These are phyloP conservation scores for Sardinella longiceps DNA, from an alignment of 2,797 vertebrate species.

Conservation along the genomic window DNA sequence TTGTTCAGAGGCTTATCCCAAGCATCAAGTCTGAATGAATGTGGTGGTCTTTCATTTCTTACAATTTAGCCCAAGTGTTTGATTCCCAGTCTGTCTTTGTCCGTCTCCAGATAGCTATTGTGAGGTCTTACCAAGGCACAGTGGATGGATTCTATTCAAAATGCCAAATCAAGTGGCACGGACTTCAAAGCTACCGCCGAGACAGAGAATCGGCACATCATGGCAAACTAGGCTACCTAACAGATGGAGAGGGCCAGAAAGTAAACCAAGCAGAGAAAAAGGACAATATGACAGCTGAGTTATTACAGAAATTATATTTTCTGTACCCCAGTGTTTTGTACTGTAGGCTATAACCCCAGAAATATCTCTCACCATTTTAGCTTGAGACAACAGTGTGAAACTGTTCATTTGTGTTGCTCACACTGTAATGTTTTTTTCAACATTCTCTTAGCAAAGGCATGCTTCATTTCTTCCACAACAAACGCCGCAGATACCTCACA, in stretches of 20 bases:
- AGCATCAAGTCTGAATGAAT: conserved; percentile 8
- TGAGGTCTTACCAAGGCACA: conserved; percentile 59
- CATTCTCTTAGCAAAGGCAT: not conserved
- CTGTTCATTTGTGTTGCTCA: not conserved
- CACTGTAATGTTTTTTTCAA: not conserved
- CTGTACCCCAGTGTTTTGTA: not conserved
- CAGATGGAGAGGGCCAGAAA: conserved; percentile 49
- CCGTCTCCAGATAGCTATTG: conserved; percentile 58
- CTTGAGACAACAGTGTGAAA: not conserved
- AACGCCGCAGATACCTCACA: not conserved
- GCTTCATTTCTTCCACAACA: not conserved
- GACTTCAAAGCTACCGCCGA: conserved; percentile 69
- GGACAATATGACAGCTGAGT: not conserved
- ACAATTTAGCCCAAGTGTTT: conserved; percentile 7
- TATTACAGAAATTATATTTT: not conserved
- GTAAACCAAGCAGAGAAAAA: conserved; percentile 42
- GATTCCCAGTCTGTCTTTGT: conserved; percentile 12
- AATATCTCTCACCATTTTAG: not conserved
- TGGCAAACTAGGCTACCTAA: conserved; percentile 28
- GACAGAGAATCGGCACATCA: conserved; percentile 61
- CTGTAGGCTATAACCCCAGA: not conserved
- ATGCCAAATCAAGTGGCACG: conserved; percentile 72
- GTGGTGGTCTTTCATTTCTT: not conserved
- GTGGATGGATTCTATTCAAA: conserved; percentile 65
- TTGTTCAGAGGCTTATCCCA: not conserved